phyloP scores from a whole-genome alignment of 2,113 vertebrate species.

The Heliornis fulica region DNA sequence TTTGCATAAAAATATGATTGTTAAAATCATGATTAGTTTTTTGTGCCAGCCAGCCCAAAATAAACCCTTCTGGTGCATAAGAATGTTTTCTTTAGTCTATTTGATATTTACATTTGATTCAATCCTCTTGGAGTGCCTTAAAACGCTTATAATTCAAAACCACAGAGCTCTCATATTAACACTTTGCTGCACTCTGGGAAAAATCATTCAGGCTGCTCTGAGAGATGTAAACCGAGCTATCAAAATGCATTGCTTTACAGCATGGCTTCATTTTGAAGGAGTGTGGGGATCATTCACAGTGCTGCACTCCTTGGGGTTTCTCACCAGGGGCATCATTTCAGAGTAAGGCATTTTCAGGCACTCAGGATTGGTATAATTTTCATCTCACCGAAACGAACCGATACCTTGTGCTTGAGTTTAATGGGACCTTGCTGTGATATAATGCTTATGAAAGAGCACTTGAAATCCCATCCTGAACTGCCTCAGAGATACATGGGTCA shows the following conservation, averaged over 20 bases:
- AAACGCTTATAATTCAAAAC: slow-evolving; percentile 23
- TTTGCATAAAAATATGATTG: slow-evolving; percentile 57
- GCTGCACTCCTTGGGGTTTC: not conserved
- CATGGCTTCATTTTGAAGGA: not conserved
- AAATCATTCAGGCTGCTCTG: not conserved
- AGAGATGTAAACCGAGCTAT: not conserved
- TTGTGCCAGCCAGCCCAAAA: not conserved
- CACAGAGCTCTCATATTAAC: not conserved
- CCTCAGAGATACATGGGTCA: not conserved
- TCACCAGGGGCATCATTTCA: not conserved
- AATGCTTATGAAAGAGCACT: not conserved
- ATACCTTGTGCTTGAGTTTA: not conserved
- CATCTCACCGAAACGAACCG: not conserved
- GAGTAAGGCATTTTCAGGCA: not conserved
- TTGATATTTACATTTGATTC: slow-evolving; percentile 31
- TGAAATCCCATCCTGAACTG: not conserved
- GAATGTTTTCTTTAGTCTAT: not conserved
- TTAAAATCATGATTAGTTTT: not conserved
- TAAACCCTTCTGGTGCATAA: not conserved
- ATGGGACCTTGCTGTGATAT: not conserved
- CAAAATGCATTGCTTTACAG: not conserved
- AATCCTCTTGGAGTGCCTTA: not conserved
- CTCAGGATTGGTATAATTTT: not conserved
- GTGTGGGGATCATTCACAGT: not conserved
- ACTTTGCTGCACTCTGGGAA: slow-evolving; percentile 7